Conservation (phyloP, 2,113 vertebrate species). For the Percopsis transmontana region DNA sequence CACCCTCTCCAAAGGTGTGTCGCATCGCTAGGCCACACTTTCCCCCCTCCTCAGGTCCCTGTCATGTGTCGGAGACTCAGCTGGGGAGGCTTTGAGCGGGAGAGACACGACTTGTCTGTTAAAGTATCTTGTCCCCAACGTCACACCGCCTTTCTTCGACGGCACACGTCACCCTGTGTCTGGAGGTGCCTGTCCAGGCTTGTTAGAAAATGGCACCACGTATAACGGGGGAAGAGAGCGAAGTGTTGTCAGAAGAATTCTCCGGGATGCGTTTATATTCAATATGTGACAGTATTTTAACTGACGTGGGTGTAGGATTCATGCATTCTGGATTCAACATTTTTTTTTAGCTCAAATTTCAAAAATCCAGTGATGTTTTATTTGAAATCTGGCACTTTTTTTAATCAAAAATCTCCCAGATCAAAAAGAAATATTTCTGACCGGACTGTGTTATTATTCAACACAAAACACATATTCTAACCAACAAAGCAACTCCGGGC, state of each 20-base stretch:
- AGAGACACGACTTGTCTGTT: constrained; percentile 69
- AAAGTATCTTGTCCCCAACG: constrained; percentile 62
- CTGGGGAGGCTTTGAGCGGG: constrained; percentile 54
- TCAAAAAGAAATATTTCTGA: constrained; percentile 64
- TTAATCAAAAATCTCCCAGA: constrained; percentile 19
- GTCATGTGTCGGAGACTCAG: constrained; percentile 50
- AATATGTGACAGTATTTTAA: constrained; percentile 14
- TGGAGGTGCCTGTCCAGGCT: constrained; percentile 68
- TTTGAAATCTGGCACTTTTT: background rate
- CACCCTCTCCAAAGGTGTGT: constrained; percentile 57
- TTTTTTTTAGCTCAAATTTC: constrained; percentile 19
- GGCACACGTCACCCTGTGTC: constrained; percentile 62
- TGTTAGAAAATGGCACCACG: constrained; percentile 54
- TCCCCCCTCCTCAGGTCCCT: constrained; percentile 53
- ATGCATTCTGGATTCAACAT: background rate
- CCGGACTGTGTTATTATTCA: constrained; percentile 58
- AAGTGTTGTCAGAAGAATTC: constrained; percentile 38
- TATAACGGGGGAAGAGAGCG: constrained; percentile 25
- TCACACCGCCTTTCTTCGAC: constrained; percentile 54
- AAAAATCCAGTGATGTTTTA: no score
- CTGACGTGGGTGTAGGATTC: constrained; percentile 24
- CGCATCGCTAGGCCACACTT: constrained; percentile 38
- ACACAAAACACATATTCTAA: constrained; percentile 64
- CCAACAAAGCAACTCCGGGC: constrained; percentile 59
- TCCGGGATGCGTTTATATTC: constrained; percentile 22